A percentile compares a stretch with the other conserved stretches of the same genome.
phyloP scores from a whole-genome alignment of 2,888 invertebrate species.

The Orthosia incerta region DNA sequence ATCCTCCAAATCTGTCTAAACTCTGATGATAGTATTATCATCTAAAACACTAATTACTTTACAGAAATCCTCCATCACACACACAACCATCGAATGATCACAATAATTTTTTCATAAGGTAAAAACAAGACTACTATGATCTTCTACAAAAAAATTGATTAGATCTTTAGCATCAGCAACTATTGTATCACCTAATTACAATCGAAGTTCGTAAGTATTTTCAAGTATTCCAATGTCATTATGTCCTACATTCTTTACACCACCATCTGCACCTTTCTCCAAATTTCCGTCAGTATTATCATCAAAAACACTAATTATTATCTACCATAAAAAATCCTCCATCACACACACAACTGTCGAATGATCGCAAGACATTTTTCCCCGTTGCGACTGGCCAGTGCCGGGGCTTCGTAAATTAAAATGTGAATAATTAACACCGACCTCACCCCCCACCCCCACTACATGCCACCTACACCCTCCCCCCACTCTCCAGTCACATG shows the following conservation, averaged over 20 bases:
- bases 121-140: too few relatives aligned
- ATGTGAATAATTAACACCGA: conserved; percentile 90
- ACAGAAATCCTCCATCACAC: conserved; percentile 56
- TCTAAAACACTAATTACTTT: conserved; percentile 7
- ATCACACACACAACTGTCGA: conserved; percentile 80
- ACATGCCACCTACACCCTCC: conserved; percentile 65
- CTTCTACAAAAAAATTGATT: too few relatives aligned
- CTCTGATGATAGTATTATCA: neutral
- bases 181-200: neutral
- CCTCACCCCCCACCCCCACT: conserved; percentile 70
- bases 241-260: neutral
- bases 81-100: conserved; percentile 84
- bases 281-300: neutral
- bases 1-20: neutral
- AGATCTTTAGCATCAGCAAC: too few relatives aligned
- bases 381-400: conserved; percentile 79
- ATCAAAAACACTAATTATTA: conserved; percentile 6
- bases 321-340: conserved; percentile 45
- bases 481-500: conserved; percentile 71
- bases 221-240: neutral
- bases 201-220: neutral
- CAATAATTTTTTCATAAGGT: conserved; percentile 85
- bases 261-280: neutral
- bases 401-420: conserved; percentile 89
- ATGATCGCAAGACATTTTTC: conserved; percentile 89